Base-by-base conservation (phyloP, 2,888 invertebrate genomes). In the Lamellibrachia satsuma region DNA sequence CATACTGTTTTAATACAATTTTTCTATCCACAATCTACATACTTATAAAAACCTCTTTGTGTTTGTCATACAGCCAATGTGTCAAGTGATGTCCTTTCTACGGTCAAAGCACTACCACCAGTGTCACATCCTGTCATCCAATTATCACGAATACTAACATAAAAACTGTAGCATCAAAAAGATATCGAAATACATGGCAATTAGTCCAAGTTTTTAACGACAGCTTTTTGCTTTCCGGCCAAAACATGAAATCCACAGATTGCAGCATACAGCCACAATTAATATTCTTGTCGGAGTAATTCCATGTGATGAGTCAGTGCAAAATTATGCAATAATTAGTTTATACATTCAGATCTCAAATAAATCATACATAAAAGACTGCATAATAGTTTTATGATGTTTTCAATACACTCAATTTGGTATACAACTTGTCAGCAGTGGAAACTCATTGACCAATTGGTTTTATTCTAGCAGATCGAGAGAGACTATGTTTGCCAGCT, bases 1-100 rank as follows among this genome's bases (percentile, higher is more conserved):
- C 75, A 75, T 75, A 75, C 75, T 75, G 75, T 75, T 75, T 75
- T 75, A 75, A 75, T 75, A 75, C 75, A 75, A 11, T 75, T n/a
- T 75, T n/a, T 75, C 75, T 75, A 75, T 75, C 22, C 15, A 75
- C 22, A 75, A 75, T 75, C 75, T 75, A 15, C 75, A 75, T 75
- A 75, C 75, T 75, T 75, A 75, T 75, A 75, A 75, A 55, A 75
- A 75, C 75, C 75, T 75, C 75, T 75, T n/a, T 75, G 15, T 75
- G 75, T 75, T 11, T 75, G 75, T 75, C 75, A 6, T 6, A 75
- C 22, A 75, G 75, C 75, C 75, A 75, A 75, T 75, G 75, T 22
- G 75, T 75, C 75, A 75, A 75, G 75, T 75, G n/a, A n/a, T 75
- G 15, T n/a, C n/a, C 75, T 75, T 75, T n/a, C 75, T 57, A 75